Evolutionary conservation across 1,140 invertebrate genomes (phyloP).

Genomic region (Dendrolimus punctatus): DNA sequence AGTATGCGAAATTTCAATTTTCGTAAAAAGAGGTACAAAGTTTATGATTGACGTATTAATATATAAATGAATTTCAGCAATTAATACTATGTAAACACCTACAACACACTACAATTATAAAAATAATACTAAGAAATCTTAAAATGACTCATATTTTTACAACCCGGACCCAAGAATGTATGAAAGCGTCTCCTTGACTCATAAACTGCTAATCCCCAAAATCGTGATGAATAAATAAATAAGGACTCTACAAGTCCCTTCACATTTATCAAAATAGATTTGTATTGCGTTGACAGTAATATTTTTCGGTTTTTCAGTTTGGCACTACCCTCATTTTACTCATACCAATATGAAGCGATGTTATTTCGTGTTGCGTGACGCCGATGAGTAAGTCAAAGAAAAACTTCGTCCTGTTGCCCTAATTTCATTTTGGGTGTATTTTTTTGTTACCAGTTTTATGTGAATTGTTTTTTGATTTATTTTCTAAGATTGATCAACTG

Average conservation of each 20-base stretch:
- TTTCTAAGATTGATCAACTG: conserved; percentile 1
- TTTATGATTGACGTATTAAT: no score
- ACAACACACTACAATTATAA: no score
- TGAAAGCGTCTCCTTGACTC: background rate
- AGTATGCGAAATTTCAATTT: no score
- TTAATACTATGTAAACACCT: no score
- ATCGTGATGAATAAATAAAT: background rate
- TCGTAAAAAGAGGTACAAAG: no score
- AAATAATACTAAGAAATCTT: no score
- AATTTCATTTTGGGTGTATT: conserved; percentile 47
- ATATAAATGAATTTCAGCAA: no score
- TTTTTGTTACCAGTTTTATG: conserved; percentile 40
- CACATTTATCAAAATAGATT: conserved; percentile 7
- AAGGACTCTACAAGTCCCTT: background rate
- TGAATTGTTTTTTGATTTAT: conserved; percentile 46
- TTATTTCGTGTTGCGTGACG: conserved; percentile 46
- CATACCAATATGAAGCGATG: conserved; percentile 35
- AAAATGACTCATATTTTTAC: no score
- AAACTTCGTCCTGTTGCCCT: conserved; percentile 52
- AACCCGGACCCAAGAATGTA: background rate
- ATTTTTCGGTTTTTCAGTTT: conserved; percentile 4
- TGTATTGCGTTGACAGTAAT: conserved; percentile 2
- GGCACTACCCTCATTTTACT: conserved; percentile 34
- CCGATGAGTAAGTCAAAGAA: conserved; percentile 43
- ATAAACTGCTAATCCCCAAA: no score